A percentile compares a stretch with the other conserved stretches of the same genome.
phyloP scores from a whole-genome alignment of 2,888 invertebrate species.

The Erynnis tages region DNA sequence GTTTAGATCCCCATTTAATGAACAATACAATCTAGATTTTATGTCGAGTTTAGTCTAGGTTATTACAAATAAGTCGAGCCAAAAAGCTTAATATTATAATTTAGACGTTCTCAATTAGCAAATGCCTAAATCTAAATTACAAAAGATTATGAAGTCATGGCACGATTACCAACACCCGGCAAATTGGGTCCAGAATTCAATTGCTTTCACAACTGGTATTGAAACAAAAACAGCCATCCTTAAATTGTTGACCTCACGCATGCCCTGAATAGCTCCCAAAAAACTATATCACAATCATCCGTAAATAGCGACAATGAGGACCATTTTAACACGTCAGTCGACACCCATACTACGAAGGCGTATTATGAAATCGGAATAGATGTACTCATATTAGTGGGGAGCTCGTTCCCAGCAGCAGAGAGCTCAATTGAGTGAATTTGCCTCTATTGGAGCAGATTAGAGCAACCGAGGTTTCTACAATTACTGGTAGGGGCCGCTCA shows the following conservation, averaged over 20 bases:
- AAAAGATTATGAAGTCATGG: no score
- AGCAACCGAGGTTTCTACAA: conserved; percentile 48
- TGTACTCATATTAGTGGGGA: conserved; percentile 32
- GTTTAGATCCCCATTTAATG: no score
- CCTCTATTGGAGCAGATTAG: conserved; percentile 70
- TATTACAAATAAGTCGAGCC: no score
- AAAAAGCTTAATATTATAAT: no score
- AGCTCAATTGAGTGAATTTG: conserved; percentile 70
- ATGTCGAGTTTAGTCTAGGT: no score
- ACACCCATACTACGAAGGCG: conserved; percentile 23
- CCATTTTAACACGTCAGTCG: conserved; percentile 24
- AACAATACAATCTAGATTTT: no score
- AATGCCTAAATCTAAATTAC: no score
- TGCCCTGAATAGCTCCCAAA: conserved; percentile 19
- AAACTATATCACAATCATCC: conserved; percentile 25
- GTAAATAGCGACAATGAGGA: conserved; percentile 25
- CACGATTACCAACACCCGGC: neutral
- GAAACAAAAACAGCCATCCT: conserved; percentile 13
- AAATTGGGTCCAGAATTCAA: conserved; percentile 2
- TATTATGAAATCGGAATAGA: conserved; percentile 33
- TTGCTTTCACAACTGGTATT: neutral
- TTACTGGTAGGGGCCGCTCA: conserved; percentile 40
- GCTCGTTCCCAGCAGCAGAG: conserved; percentile 46
- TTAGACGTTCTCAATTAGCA: no score
- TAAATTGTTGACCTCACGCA: conserved; percentile 23